Base-by-base conservation (phyloP, 2,797 vertebrate genomes). In the Huso huso region DNA sequence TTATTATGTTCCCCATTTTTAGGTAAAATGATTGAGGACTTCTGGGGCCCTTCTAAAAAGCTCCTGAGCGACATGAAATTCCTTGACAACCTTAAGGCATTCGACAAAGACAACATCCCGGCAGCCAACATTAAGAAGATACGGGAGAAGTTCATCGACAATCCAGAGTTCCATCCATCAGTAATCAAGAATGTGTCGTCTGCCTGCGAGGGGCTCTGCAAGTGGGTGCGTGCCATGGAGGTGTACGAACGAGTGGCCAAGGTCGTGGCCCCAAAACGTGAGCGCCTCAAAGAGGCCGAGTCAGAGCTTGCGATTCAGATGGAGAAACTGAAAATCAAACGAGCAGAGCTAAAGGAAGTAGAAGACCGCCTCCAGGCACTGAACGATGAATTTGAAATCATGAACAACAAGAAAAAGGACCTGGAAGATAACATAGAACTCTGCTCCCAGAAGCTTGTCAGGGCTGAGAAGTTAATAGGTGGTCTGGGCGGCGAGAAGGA, bases 1-100 rank as follows among this genome's bases (percentile, higher is more conserved):
- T 37, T 37, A 37, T 37, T 37, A 4, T 11, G 18, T 63, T 13
- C 23, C 62, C 37, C 13, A 50, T 51, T 58, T 11, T 69, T 59
- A 98, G 95, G 94, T 74, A 97, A 95, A 82, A 98, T 96, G 94
- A 61, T 95, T 66, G 93, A 97, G 77, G 94, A 98, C 79, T 98
- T 82, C 73, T 95, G 95, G 96, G 94, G 91, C 0, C 87, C 91
- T 11, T 95, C 94, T 37, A 95, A 90, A 79, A 98, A 96, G 76
- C 73, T 96, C n/a, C 88, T 97, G n/a, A 87, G 92, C 62, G 96
- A 97, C 70, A 76, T 97, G 73, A 95, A 92, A 71, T 96, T 98
- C 78, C 82, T 98, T 8, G 93, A 97, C 37, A 90, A 77, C 73
- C 86, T 97, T 9, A 96, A 95, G 81, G 61, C 80, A 0, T 97